Conservation (phyloP, 2,888 invertebrate species). For the Villa cingulata region DNA sequence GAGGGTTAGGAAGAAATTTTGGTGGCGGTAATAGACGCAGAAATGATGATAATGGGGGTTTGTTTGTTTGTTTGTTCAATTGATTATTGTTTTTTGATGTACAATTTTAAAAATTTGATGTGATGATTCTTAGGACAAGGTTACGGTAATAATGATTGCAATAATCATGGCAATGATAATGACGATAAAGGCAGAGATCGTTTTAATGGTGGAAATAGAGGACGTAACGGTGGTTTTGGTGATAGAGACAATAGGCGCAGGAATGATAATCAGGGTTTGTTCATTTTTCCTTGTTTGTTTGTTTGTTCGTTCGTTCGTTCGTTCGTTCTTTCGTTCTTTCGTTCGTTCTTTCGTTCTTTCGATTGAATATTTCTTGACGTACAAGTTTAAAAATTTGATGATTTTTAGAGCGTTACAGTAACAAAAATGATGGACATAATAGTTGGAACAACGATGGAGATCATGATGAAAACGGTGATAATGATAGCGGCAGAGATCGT, state of each 20-base stretch:
- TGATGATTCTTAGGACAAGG: background rate
- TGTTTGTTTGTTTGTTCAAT: too few relatives aligned
- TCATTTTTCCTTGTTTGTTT: too few relatives aligned
- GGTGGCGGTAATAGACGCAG: background rate
- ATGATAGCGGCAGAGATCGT: conserved; percentile 22
- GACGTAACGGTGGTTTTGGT: background rate
- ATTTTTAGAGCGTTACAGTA: background rate
- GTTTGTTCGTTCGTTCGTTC: too few relatives aligned
- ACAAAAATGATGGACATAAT: background rate
- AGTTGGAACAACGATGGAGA: background rate
- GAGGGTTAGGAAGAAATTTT: background rate
- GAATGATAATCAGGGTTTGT: too few relatives aligned
- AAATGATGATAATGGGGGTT: background rate
- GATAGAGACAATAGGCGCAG: too few relatives aligned
- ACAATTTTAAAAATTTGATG: too few relatives aligned
- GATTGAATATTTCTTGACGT: background rate
- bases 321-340: too few relatives aligned
- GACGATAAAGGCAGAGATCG: too few relatives aligned
- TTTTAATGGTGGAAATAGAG: too few relatives aligned
- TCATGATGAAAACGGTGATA: background rate
- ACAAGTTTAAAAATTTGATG: background rate
- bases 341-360: too few relatives aligned
- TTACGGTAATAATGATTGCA: background rate
- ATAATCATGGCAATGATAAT: background rate
- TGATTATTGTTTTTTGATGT: too few relatives aligned